Evolutionary conservation across 2,797 vertebrate species (phyloP), one percentile per base, ranked within the genome.

Genomic region (Falco naumanni): DNA sequence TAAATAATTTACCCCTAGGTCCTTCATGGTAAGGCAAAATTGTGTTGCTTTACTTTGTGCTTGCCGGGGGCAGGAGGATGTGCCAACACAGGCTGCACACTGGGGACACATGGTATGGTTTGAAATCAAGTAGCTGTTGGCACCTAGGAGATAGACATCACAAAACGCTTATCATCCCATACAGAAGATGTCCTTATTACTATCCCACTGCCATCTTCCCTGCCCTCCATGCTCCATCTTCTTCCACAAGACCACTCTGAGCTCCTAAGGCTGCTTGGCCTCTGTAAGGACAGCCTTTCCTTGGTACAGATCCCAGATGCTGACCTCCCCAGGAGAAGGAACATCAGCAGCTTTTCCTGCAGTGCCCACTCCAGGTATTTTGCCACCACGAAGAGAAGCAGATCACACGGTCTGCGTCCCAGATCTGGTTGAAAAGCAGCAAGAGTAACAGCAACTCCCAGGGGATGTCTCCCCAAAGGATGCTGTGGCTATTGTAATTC

Each of bases 141-240:
- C 37, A 61, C 9, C 22, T 41, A 28, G 29, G 11, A 59, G 33
- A 59, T 5, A 15, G 47, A 65, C 33, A n/a, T 10, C 51, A n/a
- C 21, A 72, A 57, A 82, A 39, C 1, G 1, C 1, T 0, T 16
- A 63, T 43, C n/a, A 84, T 21, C 16, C 43, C 45, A 7, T 3
- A 28, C 0, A 0, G 43, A 56, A 48, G 34, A 41, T 72, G 18
- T 13, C 13, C 22, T 9, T 3, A 11, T 24, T 60, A n/a, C 31
- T 18, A 24, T 19, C 9, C 37, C 24, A 5, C 10, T 88, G 31
- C 8, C 45, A 60, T 12, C 21, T 47, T 72, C 11, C 9, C 43
- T 17, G 9, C 5, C 28, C 45, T 86, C 26, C 64, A 50, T 64
- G 37, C 10, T 54, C 22, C 34, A 51, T 7, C 20, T 56, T 68